These are phyloP conservation scores for Percopsis omiscomaycus DNA, from an alignment of 2,797 vertebrate species.

Conservation along the genomic window DNA sequence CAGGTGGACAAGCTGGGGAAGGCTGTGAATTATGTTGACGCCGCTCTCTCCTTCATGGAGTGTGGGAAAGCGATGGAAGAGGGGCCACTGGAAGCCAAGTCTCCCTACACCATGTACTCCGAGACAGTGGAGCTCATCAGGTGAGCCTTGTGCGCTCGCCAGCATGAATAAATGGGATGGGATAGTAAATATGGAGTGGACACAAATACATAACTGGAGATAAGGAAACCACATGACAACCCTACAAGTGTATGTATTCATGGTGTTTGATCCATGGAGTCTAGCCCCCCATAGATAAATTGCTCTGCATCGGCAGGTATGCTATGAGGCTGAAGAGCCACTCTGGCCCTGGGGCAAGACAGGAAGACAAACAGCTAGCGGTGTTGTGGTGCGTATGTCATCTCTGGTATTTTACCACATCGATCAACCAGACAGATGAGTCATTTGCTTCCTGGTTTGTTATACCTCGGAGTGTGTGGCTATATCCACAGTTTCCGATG, in stretches of 20 bases:
- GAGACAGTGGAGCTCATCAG: slow-evolving; percentile 98
- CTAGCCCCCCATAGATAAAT: slow-evolving; percentile 7
- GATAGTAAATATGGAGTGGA: background rate
- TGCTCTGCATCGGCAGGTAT: slow-evolving; percentile 81
- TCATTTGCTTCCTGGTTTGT: slow-evolving; percentile 34
- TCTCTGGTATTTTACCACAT: slow-evolving; percentile 50
- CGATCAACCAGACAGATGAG: slow-evolving; percentile 26
- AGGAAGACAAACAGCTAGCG: slow-evolving; percentile 95
- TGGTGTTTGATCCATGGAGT: no score
- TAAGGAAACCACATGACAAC: background rate
- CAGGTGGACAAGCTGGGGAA: slow-evolving; percentile 98
- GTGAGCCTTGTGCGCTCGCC: slow-evolving; percentile 65
- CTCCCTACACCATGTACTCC: slow-evolving; percentile 96
- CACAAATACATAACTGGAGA: background rate
- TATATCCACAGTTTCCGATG: slow-evolving; percentile 86
- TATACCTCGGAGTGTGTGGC: slow-evolving; percentile 12
- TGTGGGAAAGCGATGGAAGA: slow-evolving; percentile 99
- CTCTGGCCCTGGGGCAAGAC: slow-evolving; percentile 85
- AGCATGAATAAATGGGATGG: background rate
- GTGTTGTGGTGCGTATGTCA: slow-evolving; percentile 88
- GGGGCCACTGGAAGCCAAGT: slow-evolving; percentile 95
- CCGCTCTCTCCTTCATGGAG: slow-evolving; percentile 96
- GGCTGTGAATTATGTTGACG: slow-evolving; percentile 95
- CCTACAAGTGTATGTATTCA: no score
- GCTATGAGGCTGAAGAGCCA: slow-evolving; percentile 98